Evolutionary conservation across 2,113 vertebrate species (phyloP).

Genomic region (Scalopus aquaticus): DNA sequence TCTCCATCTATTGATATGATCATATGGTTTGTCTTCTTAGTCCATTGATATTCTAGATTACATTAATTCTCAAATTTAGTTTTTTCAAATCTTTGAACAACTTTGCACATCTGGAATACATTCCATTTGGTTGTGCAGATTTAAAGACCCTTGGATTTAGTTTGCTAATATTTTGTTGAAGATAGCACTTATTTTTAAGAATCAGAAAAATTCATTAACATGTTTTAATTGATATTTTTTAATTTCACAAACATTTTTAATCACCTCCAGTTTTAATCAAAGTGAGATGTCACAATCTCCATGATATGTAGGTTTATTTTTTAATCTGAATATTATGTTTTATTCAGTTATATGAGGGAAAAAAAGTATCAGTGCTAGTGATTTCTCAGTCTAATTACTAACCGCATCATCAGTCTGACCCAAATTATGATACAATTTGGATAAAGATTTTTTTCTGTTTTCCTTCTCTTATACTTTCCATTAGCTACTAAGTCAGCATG

Average conservation of each 20-base stretch:
- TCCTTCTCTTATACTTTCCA: neutral
- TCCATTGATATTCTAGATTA: neutral
- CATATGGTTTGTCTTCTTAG: neutral
- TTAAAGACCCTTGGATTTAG: neutral
- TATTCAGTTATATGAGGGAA: neutral
- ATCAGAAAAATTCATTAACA: neutral
- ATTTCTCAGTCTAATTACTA: neutral
- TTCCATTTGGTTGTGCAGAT: neutral
- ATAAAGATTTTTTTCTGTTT: no score
- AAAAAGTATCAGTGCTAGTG: neutral
- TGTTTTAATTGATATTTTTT: neutral
- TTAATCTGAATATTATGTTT: neutral
- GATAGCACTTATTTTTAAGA: neutral
- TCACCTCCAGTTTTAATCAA: no score
- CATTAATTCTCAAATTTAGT: neutral
- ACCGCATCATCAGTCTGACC: neutral
- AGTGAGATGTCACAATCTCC: neutral
- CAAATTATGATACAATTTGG: neutral
- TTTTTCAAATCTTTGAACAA: neutral
- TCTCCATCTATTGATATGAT: neutral
- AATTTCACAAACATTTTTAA: neutral
- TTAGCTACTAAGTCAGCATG: neutral
- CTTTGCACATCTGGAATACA: neutral
- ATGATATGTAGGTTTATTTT: neutral
- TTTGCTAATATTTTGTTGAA: neutral